Conservation (phyloP, 2,797 vertebrate genomes). For the Poeciliopsis presidionis region DNA sequence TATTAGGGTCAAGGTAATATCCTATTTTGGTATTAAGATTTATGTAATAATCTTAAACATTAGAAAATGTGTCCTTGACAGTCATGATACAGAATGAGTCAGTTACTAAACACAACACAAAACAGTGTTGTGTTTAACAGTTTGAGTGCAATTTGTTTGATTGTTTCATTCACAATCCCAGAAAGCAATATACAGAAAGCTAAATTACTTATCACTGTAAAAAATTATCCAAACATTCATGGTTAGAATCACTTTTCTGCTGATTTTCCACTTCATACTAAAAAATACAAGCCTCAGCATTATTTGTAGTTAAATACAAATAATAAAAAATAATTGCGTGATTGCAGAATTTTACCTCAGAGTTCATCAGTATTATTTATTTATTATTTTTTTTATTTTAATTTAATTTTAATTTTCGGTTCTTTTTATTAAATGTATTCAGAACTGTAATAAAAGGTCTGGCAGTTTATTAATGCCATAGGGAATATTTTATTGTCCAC, state of each 20-base stretch:
- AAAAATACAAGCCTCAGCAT: background rate
- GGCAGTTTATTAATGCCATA: background rate
- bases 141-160: background rate
- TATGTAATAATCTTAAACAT: background rate
- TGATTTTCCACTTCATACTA: background rate
- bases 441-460: background rate
- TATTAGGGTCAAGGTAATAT: too few species aligned
- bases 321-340: too few species aligned
- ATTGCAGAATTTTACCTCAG: background rate
- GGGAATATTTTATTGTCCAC: constrained; percentile 18
- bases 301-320: background rate
- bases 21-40: too few species aligned
- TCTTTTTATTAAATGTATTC: background rate
- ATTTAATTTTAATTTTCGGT: too few species aligned
- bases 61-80: background rate
- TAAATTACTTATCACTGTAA: background rate
- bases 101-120: background rate
- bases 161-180: background rate
- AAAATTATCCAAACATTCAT: background rate
- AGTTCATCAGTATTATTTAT: background rate
- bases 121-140: background rate
- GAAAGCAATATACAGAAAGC: background rate
- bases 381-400: too few species aligned
- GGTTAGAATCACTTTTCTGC: background rate
- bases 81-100: background rate